Conservation (phyloP, 1,140 invertebrate species). For the Lasaia peninsularis region DNA sequence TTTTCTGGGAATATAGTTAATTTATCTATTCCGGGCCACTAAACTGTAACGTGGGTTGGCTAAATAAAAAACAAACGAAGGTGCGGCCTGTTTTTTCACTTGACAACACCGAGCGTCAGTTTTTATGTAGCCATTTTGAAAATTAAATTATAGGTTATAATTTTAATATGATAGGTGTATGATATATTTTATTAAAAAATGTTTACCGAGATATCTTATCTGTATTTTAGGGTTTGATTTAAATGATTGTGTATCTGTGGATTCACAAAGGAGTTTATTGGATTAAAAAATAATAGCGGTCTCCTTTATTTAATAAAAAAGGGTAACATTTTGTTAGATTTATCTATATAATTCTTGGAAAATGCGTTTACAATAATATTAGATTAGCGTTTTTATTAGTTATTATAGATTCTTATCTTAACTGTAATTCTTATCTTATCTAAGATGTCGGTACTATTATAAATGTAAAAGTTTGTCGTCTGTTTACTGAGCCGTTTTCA, state of each 20-base stretch:
- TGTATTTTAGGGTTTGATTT: constrained; percentile 21
- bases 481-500: no score
- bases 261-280: not conserved
- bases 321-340: not conserved
- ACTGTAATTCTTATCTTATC: no score
- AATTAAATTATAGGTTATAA: constrained; percentile 76
- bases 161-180: constrained; percentile 72
- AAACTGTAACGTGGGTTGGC: constrained; percentile 55
- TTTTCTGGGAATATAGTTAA: constrained; percentile 54
- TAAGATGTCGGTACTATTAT: no score
- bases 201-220: constrained; percentile 47
- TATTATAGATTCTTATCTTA: no score
- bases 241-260: not conserved
- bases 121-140: constrained; percentile 64
- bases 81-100: constrained; percentile 61
- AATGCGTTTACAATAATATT: no score
- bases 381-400: no score
- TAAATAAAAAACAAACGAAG: constrained; percentile 58
- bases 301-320: not conserved
- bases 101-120: constrained; percentile 57
- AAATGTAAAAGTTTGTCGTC: no score
- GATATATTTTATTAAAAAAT: constrained; percentile 64
- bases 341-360: no score
- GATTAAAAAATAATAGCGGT: not conserved
- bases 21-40: constrained; percentile 60